Conservation (phyloP, 2,888 invertebrate species). For the Tetragnatha montana region DNA sequence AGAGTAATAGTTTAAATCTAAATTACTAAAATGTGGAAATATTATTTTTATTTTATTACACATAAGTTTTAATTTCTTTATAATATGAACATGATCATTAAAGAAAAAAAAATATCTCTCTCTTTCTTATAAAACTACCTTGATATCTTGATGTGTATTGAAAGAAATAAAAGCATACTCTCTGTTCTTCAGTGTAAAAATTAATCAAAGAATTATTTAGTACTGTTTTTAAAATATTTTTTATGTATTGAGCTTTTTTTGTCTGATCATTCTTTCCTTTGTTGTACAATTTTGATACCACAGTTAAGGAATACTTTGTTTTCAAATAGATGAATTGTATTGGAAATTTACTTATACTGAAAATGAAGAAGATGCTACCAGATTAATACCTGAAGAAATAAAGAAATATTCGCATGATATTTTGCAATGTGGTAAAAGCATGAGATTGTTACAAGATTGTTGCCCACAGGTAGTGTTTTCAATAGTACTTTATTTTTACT, state of each 20-base stretch:
- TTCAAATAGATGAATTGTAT: constrained; percentile 45
- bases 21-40: too few relatives aligned
- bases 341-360: constrained; percentile 63
- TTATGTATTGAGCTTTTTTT: too few relatives aligned
- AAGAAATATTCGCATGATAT: constrained; percentile 43
- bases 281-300: not conserved
- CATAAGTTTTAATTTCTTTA: not conserved
- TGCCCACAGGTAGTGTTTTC: constrained; percentile 42
- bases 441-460: constrained; percentile 49
- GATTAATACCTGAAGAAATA: constrained; percentile 44
- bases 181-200: too few relatives aligned
- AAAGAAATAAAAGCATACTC: too few relatives aligned
- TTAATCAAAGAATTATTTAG: too few relatives aligned
- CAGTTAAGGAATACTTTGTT: not conserved
- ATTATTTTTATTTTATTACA: not conserved
- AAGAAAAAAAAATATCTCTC: too few relatives aligned
- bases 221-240: too few relatives aligned
- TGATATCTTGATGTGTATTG: too few relatives aligned
- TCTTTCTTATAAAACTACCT: too few relatives aligned
- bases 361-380: constrained; percentile 28
- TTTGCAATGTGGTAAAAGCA: constrained; percentile 63
- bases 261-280: not conserved
- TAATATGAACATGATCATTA: not conserved
- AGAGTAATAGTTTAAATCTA: too few relatives aligned
- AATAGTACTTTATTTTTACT: not conserved